phyloP scores from a whole-genome alignment of 2,113 vertebrate genomes.

The Brachionichthys hirsutus region DNA sequence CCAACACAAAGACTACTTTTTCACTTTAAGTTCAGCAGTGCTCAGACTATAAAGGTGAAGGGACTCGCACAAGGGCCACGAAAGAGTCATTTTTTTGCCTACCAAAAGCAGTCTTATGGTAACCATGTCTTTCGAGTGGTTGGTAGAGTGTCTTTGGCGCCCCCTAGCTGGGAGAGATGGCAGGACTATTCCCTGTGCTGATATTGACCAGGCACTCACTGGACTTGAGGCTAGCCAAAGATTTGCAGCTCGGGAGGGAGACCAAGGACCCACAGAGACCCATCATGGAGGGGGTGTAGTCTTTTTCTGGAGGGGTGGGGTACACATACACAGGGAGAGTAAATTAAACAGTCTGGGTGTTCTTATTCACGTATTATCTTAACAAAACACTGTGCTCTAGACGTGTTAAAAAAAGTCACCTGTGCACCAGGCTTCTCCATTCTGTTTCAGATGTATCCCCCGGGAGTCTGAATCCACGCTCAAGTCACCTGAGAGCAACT shows the following conservation, averaged over 20 bases:
- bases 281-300: constrained; percentile 95
- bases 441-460: constrained; percentile 83
- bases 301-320: constrained; percentile 80
- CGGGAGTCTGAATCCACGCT: constrained; percentile 90
- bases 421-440: constrained; percentile 87
- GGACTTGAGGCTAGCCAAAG: constrained; percentile 93
- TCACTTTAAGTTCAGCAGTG: constrained; percentile 26
- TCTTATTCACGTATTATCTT: background rate
- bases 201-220: constrained; percentile 97
- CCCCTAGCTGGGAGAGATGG: constrained; percentile 89
- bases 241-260: constrained; percentile 94
- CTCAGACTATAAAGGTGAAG: constrained; percentile 48
- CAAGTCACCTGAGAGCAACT: constrained; percentile 88
- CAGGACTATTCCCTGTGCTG: constrained; percentile 91
- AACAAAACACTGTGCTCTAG: background rate
- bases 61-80: constrained; percentile 20
- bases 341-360: background rate
- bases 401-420: constrained; percentile 29
- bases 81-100: constrained; percentile 21
- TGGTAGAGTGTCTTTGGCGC: constrained; percentile 56
- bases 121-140: constrained; percentile 27
- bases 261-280: constrained; percentile 93
- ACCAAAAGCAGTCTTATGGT: constrained; percentile 34
- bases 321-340: background rate
- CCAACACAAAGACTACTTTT: constrained; percentile 31